phyloP scores from a whole-genome alignment of 2,113 vertebrate species.

The Cephalopterus ornatus region DNA sequence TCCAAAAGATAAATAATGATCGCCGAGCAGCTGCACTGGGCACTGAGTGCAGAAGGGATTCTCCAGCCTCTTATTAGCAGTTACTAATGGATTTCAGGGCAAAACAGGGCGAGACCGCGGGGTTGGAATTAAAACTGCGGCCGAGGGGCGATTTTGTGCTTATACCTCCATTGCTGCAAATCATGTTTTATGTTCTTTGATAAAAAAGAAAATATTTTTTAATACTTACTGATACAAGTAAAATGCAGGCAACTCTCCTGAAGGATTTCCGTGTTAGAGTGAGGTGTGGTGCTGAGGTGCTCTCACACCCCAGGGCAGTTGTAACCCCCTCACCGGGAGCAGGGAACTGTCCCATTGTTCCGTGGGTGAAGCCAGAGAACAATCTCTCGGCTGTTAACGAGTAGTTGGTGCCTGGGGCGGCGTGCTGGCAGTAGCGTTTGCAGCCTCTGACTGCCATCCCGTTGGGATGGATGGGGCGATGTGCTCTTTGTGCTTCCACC shows the following conservation, averaged over 20 bases:
- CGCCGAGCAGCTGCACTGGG: fast-evolving
- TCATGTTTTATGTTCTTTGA: fast-evolving
- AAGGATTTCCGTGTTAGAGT: fast-evolving
- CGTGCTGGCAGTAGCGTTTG: not conserved
- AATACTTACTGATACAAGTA: fast-evolving
- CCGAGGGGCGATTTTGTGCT: fast-evolving
- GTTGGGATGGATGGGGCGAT: not conserved
- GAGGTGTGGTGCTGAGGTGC: not conserved
- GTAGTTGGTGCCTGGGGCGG: not conserved
- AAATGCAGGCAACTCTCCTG: not conserved
- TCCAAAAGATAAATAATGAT: fast-evolving
- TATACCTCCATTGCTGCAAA: fast-evolving
- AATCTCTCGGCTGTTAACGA: too few species aligned
- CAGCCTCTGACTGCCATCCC: not conserved
- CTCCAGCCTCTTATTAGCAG: fast-evolving
- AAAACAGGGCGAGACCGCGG: fast-evolving
- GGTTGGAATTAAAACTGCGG: fast-evolving
- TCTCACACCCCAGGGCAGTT: not conserved
- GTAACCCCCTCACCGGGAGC: not conserved
- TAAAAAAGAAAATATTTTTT: not conserved
- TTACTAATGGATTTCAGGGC: too few species aligned
- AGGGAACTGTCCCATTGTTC: not conserved
- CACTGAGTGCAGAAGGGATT: not conserved
- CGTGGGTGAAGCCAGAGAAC: not conserved
- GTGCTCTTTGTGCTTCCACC: not conserved